phyloP scores from a whole-genome alignment of 64 coral and sea anemone genomes.

The Montipora foliosa region DNA sequence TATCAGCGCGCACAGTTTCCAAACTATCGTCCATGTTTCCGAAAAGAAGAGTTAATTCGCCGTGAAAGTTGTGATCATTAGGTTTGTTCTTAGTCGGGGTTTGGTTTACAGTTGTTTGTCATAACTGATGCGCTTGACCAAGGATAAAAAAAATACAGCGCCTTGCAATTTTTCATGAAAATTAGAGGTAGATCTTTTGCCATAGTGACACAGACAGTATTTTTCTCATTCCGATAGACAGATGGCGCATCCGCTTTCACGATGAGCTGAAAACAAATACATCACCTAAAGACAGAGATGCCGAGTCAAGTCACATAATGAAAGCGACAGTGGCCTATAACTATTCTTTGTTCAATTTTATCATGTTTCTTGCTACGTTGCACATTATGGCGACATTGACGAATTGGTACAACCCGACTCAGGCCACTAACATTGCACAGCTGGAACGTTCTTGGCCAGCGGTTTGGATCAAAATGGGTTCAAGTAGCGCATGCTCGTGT shows the following conservation, averaged over 20 bases:
- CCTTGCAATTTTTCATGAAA: too few species aligned
- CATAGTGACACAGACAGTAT: background rate
- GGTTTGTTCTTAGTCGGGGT: too few species aligned
- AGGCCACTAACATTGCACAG: slow-evolving; percentile 1
- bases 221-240: background rate
- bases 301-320: background rate
- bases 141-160: too few species aligned
- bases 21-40: too few species aligned
- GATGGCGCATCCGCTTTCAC: slow-evolving; percentile 40
- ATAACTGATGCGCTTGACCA: too few species aligned
- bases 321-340: slow-evolving; percentile 59
- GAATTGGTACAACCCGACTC: slow-evolving; percentile 87
- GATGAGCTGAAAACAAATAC: background rate
- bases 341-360: slow-evolving; percentile 92
- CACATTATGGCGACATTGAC: slow-evolving; percentile 93
- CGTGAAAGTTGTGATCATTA: background rate
- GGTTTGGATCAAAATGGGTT: slow-evolving; percentile 91
- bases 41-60: background rate
- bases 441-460: slow-evolving; percentile 87
- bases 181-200: too few species aligned
- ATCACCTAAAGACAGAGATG: background rate
- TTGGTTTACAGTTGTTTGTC: too few species aligned
- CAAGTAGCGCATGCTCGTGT: slow-evolving; percentile 81
- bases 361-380: slow-evolving; percentile 80
- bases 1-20: too few species aligned